phyloP scores from a whole-genome alignment of 2,113 vertebrate genomes.

The Neomonachus schauinslandi region DNA sequence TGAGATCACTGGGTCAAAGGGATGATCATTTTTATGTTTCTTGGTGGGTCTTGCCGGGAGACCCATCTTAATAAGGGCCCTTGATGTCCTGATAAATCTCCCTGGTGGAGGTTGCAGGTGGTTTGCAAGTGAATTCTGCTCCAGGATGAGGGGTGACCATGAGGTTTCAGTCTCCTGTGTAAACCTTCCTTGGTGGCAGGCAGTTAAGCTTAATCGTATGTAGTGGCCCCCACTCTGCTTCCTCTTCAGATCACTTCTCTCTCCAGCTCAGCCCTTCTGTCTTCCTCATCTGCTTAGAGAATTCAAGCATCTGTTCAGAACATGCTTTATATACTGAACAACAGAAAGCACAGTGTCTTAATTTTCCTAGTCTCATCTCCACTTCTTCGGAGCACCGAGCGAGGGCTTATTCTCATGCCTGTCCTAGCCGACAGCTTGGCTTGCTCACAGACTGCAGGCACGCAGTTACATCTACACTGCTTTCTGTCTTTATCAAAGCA shows the following conservation, averaged over 20 bases:
- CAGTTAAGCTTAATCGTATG: neutral
- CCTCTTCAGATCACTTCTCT: neutral
- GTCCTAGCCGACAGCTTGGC: neutral
- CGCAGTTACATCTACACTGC: fast-evolving
- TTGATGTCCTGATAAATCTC: neutral
- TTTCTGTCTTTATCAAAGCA: neutral
- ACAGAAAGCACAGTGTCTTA: neutral
- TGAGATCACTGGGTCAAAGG: neutral
- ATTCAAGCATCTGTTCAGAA: neutral
- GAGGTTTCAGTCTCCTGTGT: neutral
- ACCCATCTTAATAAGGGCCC: neutral
- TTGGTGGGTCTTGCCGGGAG: neutral
- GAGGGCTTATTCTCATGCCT: neutral
- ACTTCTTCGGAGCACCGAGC: neutral
- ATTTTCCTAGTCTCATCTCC: neutral
- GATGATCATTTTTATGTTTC: neutral
- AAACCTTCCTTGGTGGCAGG: neutral
- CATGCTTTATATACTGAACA: neutral
- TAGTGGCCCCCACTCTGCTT: neutral
- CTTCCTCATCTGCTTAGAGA: neutral
- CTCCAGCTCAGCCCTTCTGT: neutral
- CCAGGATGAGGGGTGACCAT: neutral
- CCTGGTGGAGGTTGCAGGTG: neutral
- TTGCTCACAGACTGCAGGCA: neutral
- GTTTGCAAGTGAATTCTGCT: neutral